phyloP scores from a whole-genome alignment of 2,888 invertebrate genomes.

The Acrobasis repandana region DNA sequence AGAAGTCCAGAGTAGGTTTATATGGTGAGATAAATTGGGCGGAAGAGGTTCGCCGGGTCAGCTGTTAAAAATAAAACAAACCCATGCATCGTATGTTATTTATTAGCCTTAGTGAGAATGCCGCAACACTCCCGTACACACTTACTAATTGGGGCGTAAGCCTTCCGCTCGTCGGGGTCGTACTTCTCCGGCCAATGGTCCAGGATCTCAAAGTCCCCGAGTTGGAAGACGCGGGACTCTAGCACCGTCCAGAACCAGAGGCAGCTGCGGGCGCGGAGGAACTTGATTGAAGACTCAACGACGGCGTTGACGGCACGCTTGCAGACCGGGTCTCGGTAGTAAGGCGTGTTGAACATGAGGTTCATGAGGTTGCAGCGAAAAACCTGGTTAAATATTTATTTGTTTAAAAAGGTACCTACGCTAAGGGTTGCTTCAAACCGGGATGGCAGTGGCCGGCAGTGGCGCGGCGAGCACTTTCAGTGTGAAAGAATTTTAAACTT shows the following conservation, averaged over 20 bases:
- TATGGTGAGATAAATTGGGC: too few species aligned
- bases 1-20: too few species aligned
- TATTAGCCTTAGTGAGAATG: background rate
- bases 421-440: too few species aligned
- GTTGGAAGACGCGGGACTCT: conserved; percentile 30
- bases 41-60: too few species aligned
- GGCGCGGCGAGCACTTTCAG: too few species aligned
- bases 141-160: background rate
- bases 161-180: background rate
- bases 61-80: too few species aligned
- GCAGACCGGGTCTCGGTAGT: conserved; percentile 54
- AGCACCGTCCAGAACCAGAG: conserved; percentile 57
- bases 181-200: conserved; percentile 4
- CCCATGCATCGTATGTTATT: background rate
- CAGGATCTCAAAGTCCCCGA: background rate
- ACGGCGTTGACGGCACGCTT: conserved; percentile 58
- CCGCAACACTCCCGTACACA: background rate
- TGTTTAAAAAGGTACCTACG: background rate
- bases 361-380: conserved; percentile 69
- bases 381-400: conserved; percentile 41
- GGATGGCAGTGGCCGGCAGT: too few species aligned
- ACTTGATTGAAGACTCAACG: conserved; percentile 46
- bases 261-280: conserved; percentile 51
- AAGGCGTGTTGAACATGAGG: conserved; percentile 56
- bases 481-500: background rate